phyloP scores from a whole-genome alignment of 2,113 vertebrate genomes.

The Corvus cornix region DNA sequence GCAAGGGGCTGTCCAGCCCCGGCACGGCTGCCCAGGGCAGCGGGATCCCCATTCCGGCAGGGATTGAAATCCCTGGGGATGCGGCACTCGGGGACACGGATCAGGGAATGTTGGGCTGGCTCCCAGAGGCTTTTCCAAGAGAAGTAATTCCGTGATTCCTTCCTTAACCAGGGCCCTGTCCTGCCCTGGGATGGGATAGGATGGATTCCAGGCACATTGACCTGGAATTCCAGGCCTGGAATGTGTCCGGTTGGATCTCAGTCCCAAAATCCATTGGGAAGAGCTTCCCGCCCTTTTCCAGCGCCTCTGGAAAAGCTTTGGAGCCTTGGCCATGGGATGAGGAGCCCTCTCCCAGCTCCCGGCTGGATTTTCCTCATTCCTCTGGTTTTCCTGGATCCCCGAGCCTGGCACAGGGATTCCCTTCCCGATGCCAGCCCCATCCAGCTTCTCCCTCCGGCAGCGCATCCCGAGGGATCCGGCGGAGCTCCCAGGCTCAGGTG shows the following conservation, averaged over 20 bases:
- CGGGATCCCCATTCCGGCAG: background rate
- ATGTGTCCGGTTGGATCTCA: background rate
- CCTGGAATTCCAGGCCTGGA: background rate
- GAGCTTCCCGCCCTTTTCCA: background rate
- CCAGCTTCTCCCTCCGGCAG: background rate
- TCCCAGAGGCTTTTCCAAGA: accelerated
- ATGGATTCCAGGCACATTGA: accelerated
- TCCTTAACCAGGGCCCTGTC: background rate
- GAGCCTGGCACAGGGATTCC: background rate
- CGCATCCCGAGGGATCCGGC: background rate
- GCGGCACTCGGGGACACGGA: background rate
- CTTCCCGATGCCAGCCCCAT: background rate
- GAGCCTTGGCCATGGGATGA: accelerated
- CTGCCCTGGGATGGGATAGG: background rate
- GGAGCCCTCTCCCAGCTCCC: background rate
- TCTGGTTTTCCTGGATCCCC: background rate
- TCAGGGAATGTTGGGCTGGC: accelerated
- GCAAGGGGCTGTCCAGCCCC: background rate
- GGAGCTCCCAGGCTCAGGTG: background rate
- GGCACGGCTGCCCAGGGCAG: background rate
- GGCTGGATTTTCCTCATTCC: background rate
- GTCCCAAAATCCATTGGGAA: background rate
- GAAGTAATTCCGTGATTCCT: background rate
- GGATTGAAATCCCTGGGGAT: background rate
- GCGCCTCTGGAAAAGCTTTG: background rate